Conservation (phyloP, 1,140 invertebrate genomes). For the Ips typographus region DNA sequence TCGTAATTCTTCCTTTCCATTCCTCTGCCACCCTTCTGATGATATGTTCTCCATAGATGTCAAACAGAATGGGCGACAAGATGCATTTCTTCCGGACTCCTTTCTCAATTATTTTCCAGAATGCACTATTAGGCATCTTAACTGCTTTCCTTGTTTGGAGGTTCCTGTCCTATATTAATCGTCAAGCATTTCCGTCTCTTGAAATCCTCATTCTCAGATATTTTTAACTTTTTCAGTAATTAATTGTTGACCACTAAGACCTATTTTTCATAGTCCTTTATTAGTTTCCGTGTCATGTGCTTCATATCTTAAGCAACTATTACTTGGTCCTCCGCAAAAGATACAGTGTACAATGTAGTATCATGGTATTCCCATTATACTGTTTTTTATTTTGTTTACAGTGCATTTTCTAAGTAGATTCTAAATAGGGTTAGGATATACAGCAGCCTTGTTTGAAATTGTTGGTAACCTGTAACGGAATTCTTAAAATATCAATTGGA, state of each 20-base stretch:
- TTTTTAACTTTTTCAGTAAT: not conserved
- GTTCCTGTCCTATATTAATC: slow-evolving; percentile 1
- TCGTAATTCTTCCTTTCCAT: not conserved
- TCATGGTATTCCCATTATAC: too few species aligned
- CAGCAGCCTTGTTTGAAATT: too few species aligned
- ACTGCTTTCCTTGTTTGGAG: not conserved
- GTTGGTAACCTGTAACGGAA: too few species aligned
- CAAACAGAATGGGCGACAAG: not conserved
- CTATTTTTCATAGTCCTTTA: not conserved
- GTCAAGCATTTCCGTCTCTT: not conserved
- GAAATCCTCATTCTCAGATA: not conserved
- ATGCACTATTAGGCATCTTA: not conserved
- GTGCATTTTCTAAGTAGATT: too few species aligned
- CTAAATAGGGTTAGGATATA: too few species aligned
- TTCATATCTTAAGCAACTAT: slow-evolving; percentile 1
- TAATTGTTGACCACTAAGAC: not conserved
- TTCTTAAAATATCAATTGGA: too few species aligned
- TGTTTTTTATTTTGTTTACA: too few species aligned
- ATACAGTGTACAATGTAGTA: too few species aligned
- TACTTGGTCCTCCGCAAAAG: not conserved
- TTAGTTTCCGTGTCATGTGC: slow-evolving; percentile 2
- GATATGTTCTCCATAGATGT: slow-evolving; percentile 2
- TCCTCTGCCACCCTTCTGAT: not conserved
- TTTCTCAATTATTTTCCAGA: not conserved
- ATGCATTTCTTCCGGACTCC: not conserved